phyloP scores from a whole-genome alignment of 2,113 vertebrate genomes.

The Strigops habroptila region DNA sequence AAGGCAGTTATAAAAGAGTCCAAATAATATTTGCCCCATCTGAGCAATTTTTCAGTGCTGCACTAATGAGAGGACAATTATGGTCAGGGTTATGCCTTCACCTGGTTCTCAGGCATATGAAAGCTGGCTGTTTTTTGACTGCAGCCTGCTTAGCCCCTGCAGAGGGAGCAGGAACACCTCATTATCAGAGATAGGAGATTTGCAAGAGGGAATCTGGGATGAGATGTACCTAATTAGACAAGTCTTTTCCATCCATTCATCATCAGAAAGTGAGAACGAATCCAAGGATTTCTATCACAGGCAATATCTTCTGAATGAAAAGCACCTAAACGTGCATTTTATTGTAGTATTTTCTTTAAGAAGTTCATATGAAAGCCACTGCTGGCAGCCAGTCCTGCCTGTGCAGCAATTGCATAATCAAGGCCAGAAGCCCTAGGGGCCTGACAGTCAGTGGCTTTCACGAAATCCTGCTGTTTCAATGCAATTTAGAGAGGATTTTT shows the following conservation, averaged over 20 bases:
- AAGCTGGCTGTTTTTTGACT: background rate
- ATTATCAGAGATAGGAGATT: conserved; percentile 36
- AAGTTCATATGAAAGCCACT: background rate
- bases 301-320: background rate
- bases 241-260: background rate
- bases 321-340: background rate
- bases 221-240: conserved; percentile 6
- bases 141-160: conserved; percentile 60
- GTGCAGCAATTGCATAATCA: background rate
- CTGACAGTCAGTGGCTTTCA: background rate
- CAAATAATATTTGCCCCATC: background rate
- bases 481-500: background rate
- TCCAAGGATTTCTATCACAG: background rate
- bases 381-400: background rate
- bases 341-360: background rate
- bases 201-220: conserved; percentile 3
- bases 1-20: background rate
- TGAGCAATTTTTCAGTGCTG: background rate
- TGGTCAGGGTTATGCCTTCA: background rate
- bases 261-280: background rate
- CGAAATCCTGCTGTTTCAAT: background rate
- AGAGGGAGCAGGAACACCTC: conserved; percentile 64
- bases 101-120: background rate
- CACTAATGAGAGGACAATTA: background rate
- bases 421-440: background rate